Evolutionary conservation across 1,140 invertebrate genomes (phyloP), one percentile per base, ranked within the genome.

Genomic region (Polypedilum pembai): DNA sequence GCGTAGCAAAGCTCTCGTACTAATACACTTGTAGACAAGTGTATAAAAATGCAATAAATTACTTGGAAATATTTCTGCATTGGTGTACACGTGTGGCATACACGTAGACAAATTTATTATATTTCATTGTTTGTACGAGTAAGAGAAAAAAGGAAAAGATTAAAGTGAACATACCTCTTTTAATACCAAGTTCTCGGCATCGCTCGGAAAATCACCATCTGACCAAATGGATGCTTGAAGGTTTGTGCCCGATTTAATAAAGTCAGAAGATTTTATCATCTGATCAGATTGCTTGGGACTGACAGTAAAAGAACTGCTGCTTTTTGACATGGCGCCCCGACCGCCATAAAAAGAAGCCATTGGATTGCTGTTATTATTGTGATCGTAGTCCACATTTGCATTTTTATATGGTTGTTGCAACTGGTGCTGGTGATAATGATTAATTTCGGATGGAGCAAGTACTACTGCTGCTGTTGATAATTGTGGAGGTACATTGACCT

Each of bases 171-270:
- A 18, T 69, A 69, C 65, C 17, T 69, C 65, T 69, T 69, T 69
- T 8, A 20, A 69, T 18, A 69, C 18, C 20, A 69, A 69, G 17
- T 18, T 69, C 1, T 69, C 65, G 65, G 65, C 17, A 20, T 69
- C 65, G 10, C 20, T 69, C 8, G 65, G 8, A 69, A 69, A 69
- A 8, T 69, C 65, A 21, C 65, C 20, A 69, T 69, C 20, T 69
- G 65, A 69, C 65, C 65, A 69, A 18, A 69, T 69, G 15, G 65
- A 69, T 69, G 65, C 18, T 21, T 69, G 65, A 5, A 69, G 20
- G 18, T 69, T 69, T 21, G 65, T 69, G 65, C 65, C 65, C 17
- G 65, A 69, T 69, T 69, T 69, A 21, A 69, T 69, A 12, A 69
- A 69, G 8, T 69, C 20, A 56, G 45, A 33, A 33, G 24, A 56